Conservation (phyloP, 2,888 invertebrate genomes). For the Siphlonurus alternatus region DNA sequence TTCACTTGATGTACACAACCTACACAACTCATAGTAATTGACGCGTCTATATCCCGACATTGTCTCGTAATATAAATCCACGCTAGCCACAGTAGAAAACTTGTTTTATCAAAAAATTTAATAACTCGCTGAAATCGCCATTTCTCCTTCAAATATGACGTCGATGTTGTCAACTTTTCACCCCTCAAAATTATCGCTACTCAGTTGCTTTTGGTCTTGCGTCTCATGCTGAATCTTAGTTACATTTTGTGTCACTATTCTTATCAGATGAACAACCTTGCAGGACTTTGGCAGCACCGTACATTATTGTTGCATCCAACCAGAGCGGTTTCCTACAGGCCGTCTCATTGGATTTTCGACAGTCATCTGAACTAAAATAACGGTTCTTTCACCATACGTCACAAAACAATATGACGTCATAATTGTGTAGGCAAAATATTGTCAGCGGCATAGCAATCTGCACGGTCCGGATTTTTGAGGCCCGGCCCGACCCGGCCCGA, state of each 20-base stretch:
- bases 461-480: too few species aligned
- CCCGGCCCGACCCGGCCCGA: too few species aligned
- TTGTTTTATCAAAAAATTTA: background rate
- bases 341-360: too few species aligned
- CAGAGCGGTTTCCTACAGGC: too few species aligned
- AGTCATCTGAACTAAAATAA: too few species aligned
- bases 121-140: background rate
- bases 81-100: background rate
- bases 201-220: background rate
- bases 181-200: background rate
- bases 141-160: background rate
- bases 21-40: conserved; percentile 51
- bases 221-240: background rate
- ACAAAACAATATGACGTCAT: too few species aligned
- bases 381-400: too few species aligned
- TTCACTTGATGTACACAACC: conserved; percentile 47
- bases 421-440: too few species aligned
- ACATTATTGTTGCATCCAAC: too few species aligned
- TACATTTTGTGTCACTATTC: background rate
- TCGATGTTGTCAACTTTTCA: background rate
- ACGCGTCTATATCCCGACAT: conserved; percentile 53
- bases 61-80: background rate
- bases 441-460: too few species aligned
- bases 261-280: background rate
- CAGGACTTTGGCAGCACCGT: background rate